These are phyloP conservation scores for Perdita meconis DNA, from an alignment of 2,888 invertebrate species.

Conservation along the genomic window DNA sequence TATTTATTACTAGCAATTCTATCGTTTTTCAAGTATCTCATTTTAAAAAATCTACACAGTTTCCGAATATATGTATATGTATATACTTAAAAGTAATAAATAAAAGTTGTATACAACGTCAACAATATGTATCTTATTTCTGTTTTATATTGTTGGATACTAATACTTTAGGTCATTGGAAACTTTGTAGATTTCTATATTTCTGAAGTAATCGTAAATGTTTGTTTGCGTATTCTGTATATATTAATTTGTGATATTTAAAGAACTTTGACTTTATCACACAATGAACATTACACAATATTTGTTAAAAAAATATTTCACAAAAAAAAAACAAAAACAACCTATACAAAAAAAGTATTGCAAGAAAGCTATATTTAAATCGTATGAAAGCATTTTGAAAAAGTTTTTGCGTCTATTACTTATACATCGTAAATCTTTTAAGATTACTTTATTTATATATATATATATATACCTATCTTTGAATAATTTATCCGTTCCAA, in stretches of 20 bases:
- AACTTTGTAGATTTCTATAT: constrained; percentile 67
- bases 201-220: constrained; percentile 35
- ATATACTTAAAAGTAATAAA: constrained; percentile 57
- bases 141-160: constrained; percentile 62
- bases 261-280: constrained; percentile 72
- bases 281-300: constrained; percentile 64
- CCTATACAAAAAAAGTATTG: constrained; percentile 71
- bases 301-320: constrained; percentile 62
- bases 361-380: constrained; percentile 61
- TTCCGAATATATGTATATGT: constrained; percentile 60
- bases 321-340: constrained; percentile 58
- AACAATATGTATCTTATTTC: constrained; percentile 35
- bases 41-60: constrained; percentile 73
- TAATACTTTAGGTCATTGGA: constrained; percentile 72
- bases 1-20: constrained; percentile 71
- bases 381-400: constrained; percentile 53
- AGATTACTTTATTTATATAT: constrained; percentile 51
- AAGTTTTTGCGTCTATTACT: constrained; percentile 48
- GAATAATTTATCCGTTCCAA: constrained; percentile 38
- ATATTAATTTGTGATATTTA: constrained; percentile 72
- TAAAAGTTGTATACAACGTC: constrained; percentile 54
- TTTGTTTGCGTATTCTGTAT: constrained; percentile 59
- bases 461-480: constrained; percentile 25
- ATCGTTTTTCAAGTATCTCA: constrained; percentile 72
- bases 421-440: constrained; percentile 58